Base-by-base conservation (phyloP, 2,888 invertebrate genomes). In the Drosophila macrospina region DNA sequence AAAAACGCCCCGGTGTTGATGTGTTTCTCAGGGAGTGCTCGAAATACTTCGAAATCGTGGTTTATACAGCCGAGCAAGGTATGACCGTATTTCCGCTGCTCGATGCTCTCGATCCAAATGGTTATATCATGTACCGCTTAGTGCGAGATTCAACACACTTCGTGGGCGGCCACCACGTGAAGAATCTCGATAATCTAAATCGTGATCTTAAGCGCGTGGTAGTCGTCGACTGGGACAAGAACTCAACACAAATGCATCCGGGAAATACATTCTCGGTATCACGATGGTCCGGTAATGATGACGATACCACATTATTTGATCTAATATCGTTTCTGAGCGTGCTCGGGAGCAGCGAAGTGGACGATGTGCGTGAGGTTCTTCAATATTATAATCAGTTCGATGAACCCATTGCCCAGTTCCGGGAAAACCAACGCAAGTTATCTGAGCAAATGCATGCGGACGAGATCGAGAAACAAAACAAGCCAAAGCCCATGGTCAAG, bases 81-180 rank as follows among this genome's bases (percentile, higher is more conserved):
- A 95, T 98, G 93, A 98, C 98, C 68, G 98, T 98, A 20, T 98
- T 96, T 93, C 98, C 99, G 0, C 96, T 99, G 37, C 93, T 99
- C 50, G 98, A 98, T 91, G 96, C 96, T 36, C 93, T 99, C 63
- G 99, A 99, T 93, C 97, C 98, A 0, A 96, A 98, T 91, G 95
- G 95, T 66, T 96, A 95, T 89, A 93, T 99, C 67, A 96, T 97
- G 93, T 99, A 98, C 92, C 94, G 98, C 74, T 93, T 99, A 74
- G 98, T 98, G 86, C 93, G 99, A 73, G 99, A 99, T 93, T 97
- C 98, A 0, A 99, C 99, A 0, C 96, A 98, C 89, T 99, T 98
- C 92, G 94, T 96, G 24, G 96, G 98, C 87, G 99, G 99, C 0
- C 96, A 96, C 82, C 99, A 99, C 91, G 96, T 99, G 0, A 99